Conservation (phyloP, 2,797 vertebrate species). For the Notolabrus celidotus region DNA sequence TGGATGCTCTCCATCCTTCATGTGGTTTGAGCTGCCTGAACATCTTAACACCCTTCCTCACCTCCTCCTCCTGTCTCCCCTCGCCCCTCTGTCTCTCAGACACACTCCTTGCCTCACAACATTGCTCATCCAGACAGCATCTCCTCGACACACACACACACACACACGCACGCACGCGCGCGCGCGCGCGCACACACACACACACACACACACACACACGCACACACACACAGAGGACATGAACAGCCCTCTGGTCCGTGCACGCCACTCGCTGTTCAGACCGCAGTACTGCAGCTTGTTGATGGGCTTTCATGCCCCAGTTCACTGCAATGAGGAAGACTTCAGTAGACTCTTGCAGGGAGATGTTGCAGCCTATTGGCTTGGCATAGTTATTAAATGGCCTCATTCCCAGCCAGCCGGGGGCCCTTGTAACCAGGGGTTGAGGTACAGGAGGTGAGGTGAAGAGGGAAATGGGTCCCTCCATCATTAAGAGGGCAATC, state of each 20-base stretch:
- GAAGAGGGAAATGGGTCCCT: background rate
- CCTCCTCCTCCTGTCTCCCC: background rate
- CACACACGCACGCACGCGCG: constrained; percentile 22
- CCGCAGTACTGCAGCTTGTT: constrained; percentile 69
- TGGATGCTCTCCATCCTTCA: constrained; percentile 53
- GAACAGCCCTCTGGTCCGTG: constrained; percentile 15
- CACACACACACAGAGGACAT: constrained; percentile 1
- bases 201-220: constrained; percentile 3
- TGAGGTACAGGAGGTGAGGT: constrained; percentile 22
- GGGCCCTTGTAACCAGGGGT: constrained; percentile 43
- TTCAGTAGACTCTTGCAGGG: constrained; percentile 62
- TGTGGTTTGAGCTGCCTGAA: constrained; percentile 30
- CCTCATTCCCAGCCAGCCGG: constrained; percentile 71
- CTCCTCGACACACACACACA: constrained; percentile 32
- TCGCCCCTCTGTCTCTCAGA: constrained; percentile 28
- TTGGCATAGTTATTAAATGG: constrained; percentile 74
- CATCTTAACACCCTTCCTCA: constrained; percentile 12
- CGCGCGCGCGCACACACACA: background rate
- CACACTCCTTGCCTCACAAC: constrained; percentile 45
- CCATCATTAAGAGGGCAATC: constrained; percentile 14
- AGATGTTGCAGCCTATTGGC: constrained; percentile 57
- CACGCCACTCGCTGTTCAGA: constrained; percentile 68
- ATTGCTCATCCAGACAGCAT: constrained; percentile 74
- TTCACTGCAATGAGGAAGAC: constrained; percentile 69
- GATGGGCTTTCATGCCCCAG: constrained; percentile 78